Percentiles rank a stretch among this genome's conserved stretches.
Evolutionary conservation across 2,888 invertebrate species (phyloP).

Genomic region (Dysmachus trigonus): DNA sequence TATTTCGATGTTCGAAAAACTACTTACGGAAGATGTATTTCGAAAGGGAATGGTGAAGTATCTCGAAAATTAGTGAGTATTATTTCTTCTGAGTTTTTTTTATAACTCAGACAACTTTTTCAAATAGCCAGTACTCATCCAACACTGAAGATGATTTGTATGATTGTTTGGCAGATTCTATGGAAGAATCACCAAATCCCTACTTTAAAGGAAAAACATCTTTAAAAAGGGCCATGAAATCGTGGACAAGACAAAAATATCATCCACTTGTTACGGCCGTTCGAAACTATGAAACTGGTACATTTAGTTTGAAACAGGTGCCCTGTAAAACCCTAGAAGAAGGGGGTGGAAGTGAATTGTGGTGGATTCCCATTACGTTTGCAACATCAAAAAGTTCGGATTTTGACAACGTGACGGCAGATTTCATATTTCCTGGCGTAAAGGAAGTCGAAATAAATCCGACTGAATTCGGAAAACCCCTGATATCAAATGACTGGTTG

Average conservation of each 20-base stretch:
- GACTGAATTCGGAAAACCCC: background rate
- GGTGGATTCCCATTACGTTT: conserved; percentile 62
- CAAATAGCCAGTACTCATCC: background rate
- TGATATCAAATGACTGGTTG: conserved; percentile 58
- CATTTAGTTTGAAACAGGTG: conserved; percentile 68
- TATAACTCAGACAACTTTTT: background rate
- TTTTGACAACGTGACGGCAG: conserved; percentile 56
- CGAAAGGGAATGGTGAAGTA: conserved; percentile 52
- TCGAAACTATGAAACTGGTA: conserved; percentile 65
- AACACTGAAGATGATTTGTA: conserved; percentile 59
- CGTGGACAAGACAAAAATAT: conserved; percentile 72
- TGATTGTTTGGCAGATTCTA: conserved; percentile 54
- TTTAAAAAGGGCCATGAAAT: conserved; percentile 67
- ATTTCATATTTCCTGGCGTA: background rate
- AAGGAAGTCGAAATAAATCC: background rate
- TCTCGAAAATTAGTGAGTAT: conserved; percentile 49
- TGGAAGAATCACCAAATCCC: conserved; percentile 52
- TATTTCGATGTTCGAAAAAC: background rate
- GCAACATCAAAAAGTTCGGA: conserved; percentile 55
- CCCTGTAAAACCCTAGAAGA: conserved; percentile 52
- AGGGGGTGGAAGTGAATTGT: conserved; percentile 48
- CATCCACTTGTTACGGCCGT: conserved; percentile 69
- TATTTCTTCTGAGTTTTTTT: background rate
- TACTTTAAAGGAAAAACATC: conserved; percentile 54
- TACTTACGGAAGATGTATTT: background rate